A percentile compares a stretch with the other conserved stretches of the same genome.
These are phyloP conservation scores for Leptoteleia sp. DNA, from an alignment of 1,140 invertebrate species.

Conservation along the genomic window DNA sequence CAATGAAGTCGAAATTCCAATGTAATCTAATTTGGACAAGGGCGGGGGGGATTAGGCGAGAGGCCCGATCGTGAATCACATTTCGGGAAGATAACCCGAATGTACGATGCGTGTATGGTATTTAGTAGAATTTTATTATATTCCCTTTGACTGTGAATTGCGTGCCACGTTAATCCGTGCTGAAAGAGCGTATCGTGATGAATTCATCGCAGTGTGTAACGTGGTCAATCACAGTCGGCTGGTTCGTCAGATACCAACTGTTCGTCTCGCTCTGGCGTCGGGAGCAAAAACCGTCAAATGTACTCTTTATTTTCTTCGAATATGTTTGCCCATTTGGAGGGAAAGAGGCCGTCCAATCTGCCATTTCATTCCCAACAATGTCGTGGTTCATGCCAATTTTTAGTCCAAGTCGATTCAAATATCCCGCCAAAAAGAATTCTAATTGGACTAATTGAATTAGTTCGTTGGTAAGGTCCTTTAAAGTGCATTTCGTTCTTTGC, in stretches of 20 bases:
- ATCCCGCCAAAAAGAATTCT: conserved; percentile 18
- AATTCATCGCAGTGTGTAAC: conserved; percentile 70
- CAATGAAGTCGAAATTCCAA: conserved; percentile 47
- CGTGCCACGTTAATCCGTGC: conserved; percentile 65
- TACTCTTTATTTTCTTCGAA: conserved; percentile 63
- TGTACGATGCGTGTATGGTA: conserved; percentile 51
- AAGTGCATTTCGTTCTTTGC: no score
- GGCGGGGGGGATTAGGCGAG: conserved; percentile 28
- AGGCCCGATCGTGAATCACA: conserved; percentile 50
- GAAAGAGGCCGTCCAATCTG: conserved; percentile 11
- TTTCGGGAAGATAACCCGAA: conserved; percentile 57
- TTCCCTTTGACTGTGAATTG: conserved; percentile 67
- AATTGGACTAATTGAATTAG: no score
- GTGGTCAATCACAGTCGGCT: conserved; percentile 71
- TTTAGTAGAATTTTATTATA: conserved; percentile 67
- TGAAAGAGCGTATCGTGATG: conserved; percentile 69
- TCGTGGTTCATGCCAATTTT: not conserved
- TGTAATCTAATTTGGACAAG: conserved; percentile 59
- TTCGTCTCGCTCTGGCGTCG: conserved; percentile 60
- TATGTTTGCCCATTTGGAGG: conserved; percentile 53
- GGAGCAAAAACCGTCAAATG: conserved; percentile 65
- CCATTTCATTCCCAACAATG: conserved; percentile 9
- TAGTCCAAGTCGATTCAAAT: conserved; percentile 19
- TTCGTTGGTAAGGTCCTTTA: no score
- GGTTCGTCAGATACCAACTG: conserved; percentile 70